These are phyloP conservation scores for Papilio helenus DNA, from an alignment of 1,140 invertebrate species.

Conservation along the genomic window DNA sequence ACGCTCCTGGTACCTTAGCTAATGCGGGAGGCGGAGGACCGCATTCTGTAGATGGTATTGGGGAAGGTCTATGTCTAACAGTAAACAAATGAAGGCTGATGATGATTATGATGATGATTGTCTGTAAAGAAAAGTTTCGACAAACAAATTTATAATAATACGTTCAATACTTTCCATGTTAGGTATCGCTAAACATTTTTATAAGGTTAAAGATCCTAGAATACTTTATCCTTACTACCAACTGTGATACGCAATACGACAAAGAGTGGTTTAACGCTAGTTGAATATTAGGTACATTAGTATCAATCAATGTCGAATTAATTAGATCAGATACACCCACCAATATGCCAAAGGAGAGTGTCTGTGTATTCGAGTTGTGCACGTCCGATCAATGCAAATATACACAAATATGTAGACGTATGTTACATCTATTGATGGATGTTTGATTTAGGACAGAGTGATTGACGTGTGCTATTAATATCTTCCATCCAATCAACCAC, in stretches of 20 bases:
- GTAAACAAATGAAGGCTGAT: too few species aligned
- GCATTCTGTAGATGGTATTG: too few species aligned
- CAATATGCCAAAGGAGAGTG: constrained; percentile 37
- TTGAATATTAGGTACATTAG: constrained; percentile 68
- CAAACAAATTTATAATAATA: too few species aligned
- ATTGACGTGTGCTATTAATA: background rate
- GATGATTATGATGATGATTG: too few species aligned
- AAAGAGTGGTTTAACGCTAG: constrained; percentile 65
- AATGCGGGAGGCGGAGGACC: too few species aligned
- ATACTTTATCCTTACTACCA: background rate
- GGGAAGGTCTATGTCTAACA: too few species aligned
- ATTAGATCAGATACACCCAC: constrained; percentile 74
- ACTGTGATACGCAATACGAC: constrained; percentile 61
- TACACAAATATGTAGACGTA: background rate
- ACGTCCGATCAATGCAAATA: constrained; percentile 34
- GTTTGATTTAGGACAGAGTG: background rate
- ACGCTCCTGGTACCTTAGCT: too few species aligned
- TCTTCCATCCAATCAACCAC: background rate
- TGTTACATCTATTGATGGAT: background rate
- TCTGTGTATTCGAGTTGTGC: constrained; percentile 28
- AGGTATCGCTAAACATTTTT: background rate
- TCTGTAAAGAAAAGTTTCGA: too few species aligned
- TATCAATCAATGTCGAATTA: constrained; percentile 78
- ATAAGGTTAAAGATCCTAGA: background rate
- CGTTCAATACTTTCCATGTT: too few species aligned